Base-by-base conservation (phyloP, 2,888 invertebrate genomes). In the Coremacera marginata region DNA sequence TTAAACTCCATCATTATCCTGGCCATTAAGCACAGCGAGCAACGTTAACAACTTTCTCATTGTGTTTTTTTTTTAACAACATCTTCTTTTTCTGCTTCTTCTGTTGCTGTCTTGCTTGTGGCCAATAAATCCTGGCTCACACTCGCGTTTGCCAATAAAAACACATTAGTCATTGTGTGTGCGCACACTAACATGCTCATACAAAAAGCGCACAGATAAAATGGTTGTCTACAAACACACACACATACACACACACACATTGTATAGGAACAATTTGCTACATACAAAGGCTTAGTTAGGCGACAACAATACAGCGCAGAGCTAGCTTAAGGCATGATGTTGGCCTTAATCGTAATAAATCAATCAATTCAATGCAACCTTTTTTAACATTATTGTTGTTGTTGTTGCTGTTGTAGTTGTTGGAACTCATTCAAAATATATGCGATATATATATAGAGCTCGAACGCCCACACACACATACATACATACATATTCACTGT, bases 401-500 rank as follows among this genome's bases (percentile, higher is more conserved):
- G 44, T 60, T 44, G 31, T 49, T 44, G 60, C 49, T 44, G 44
- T 60, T 49, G 73, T 73, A 55, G 63, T 62, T 60, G 31, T 51
- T 68, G 68, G 68, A 68, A 68, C 68, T 51, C 68, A 68, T 68
- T 68, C 68, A 68, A 68, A 49, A 44, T 19, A 14, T 37, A 37
- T 22, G 8, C 44, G n/a, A 44, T n/a, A 7, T 8, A 60, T 1
- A 22, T 25, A 27, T 60, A 11, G 3, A 27, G 11, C 57, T 60
- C 4, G 3, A 8, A 25, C 57, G 22, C 57, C 70, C 70, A 19
- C 16, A 57, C 37, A 57, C 44, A 19, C 19, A 55, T 34, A 63
- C 27, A 68, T 78, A 79, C 80, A 72, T 78, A 78, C 81, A 80
- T 81, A 52, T 9, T 51, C 37, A 72, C 68, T 19, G 22, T 19